phyloP scores from a whole-genome alignment of 2,888 invertebrate genomes.

The Gerris lacustris region DNA sequence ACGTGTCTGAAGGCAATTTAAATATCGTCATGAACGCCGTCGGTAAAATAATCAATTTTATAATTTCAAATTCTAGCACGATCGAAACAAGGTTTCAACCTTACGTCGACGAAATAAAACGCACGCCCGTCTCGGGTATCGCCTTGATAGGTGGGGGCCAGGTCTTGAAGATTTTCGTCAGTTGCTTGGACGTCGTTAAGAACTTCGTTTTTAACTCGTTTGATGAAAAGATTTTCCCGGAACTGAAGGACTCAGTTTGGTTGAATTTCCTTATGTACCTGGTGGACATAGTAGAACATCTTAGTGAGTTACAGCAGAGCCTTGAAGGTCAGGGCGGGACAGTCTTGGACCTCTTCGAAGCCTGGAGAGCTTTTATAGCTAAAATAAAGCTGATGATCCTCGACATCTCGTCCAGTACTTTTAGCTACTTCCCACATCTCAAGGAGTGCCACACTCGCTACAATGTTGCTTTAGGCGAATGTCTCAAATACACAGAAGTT shows the following conservation, averaged over 20 bases:
- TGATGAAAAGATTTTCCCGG: neutral
- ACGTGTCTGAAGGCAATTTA: neutral
- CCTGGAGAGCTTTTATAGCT: neutral
- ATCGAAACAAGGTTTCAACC: neutral
- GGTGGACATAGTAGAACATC: neutral
- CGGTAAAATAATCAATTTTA: neutral
- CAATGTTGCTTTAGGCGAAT: neutral
- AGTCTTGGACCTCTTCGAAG: neutral
- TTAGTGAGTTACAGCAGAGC: neutral
- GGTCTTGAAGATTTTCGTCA: neutral
- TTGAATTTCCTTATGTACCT: neutral
- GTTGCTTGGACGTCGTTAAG: neutral
- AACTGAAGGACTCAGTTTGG: neutral
- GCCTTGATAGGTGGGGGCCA: neutral
- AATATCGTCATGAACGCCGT: neutral
- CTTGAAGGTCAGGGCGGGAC: neutral
- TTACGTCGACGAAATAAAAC: neutral
- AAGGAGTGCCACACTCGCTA: neutral
- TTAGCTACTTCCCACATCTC: neutral
- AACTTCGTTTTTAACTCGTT: neutral
- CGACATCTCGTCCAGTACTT: neutral
- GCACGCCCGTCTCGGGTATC: neutral
- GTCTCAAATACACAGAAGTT: neutral
- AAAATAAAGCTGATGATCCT: neutral
- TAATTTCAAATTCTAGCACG: neutral